Percentiles rank a stretch among this genome's conserved stretches.
These are phyloP conservation scores for Hypocryptadius cinnamomeus DNA, from an alignment of 2,113 vertebrate genomes.

Conservation along the genomic window DNA sequence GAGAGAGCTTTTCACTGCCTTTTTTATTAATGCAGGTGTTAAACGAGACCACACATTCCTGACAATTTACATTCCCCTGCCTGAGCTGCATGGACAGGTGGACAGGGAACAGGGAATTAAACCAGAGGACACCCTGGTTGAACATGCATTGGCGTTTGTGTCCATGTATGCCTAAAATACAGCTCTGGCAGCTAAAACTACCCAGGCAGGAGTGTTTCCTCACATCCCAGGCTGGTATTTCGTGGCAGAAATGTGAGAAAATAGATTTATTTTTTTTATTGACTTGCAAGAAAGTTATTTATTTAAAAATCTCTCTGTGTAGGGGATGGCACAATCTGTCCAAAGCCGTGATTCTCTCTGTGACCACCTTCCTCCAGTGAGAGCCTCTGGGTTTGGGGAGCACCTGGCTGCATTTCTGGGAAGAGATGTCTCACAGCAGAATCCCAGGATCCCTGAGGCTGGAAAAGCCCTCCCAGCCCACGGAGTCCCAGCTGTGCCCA, in stretches of 20 bases:
- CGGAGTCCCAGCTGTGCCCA: no score
- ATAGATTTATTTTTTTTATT: neutral
- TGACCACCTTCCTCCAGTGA: accelerated
- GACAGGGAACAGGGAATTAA: slow-evolving; percentile 4
- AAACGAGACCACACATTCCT: neutral
- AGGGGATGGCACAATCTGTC: neutral
- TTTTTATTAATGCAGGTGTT: neutral
- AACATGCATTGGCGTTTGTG: neutral
- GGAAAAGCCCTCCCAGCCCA: no score
- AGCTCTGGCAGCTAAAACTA: neutral
- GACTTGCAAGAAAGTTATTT: neutral
- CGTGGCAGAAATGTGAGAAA: neutral
- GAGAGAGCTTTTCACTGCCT: neutral
- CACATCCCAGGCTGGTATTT: neutral
- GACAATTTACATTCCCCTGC: neutral
- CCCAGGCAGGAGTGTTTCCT: neutral
- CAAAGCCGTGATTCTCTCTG: accelerated
- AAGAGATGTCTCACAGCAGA: neutral
- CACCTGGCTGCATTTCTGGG: neutral
- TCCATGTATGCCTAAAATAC: neutral
- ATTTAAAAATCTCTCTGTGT: neutral
- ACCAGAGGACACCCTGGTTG: neutral
- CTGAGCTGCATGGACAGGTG: neutral
- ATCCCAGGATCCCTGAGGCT: accelerated
- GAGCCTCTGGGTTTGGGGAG: neutral